Conservation (phyloP, 2,113 vertebrate species). For the Aptenodytes forsteri region DNA sequence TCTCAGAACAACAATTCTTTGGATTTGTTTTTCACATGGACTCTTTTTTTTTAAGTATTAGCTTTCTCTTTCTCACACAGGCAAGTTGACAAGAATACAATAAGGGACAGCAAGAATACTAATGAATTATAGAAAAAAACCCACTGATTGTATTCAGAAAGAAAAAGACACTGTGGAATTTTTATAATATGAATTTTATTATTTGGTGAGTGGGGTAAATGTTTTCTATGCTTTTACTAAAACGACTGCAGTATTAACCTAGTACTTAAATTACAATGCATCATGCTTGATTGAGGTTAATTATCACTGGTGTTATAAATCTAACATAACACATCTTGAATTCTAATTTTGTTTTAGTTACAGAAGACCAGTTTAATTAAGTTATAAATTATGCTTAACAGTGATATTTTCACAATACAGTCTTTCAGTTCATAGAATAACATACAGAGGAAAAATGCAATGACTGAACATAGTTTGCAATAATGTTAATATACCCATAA, state of each 20-base stretch:
- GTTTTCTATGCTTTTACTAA: not conserved
- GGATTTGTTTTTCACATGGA: not conserved
- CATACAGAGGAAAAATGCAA: not conserved
- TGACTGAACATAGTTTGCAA: not conserved
- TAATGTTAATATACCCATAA: not conserved
- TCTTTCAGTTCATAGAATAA: not conserved
- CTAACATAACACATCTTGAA: not conserved
- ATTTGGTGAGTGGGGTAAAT: not conserved
- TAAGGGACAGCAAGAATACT: not conserved
- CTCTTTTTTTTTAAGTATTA: not conserved
- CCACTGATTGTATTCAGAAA: not conserved
- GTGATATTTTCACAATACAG: not conserved
- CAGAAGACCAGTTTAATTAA: not conserved
- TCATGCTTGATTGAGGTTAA: not conserved
- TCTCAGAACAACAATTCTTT: not conserved
- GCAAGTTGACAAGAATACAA: not conserved
- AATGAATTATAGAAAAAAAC: not conserved
- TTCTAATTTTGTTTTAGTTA: conserved; percentile 12
- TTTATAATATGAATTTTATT: not conserved
- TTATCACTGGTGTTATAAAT: not conserved
- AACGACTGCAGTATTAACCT: not conserved
- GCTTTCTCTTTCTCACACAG: not conserved
- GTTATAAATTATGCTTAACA: not conserved
- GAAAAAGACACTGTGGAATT: not conserved
- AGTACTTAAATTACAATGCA: not conserved